Conservation (phyloP, 2,797 vertebrate species). For the Syndactyla subalaris region DNA sequence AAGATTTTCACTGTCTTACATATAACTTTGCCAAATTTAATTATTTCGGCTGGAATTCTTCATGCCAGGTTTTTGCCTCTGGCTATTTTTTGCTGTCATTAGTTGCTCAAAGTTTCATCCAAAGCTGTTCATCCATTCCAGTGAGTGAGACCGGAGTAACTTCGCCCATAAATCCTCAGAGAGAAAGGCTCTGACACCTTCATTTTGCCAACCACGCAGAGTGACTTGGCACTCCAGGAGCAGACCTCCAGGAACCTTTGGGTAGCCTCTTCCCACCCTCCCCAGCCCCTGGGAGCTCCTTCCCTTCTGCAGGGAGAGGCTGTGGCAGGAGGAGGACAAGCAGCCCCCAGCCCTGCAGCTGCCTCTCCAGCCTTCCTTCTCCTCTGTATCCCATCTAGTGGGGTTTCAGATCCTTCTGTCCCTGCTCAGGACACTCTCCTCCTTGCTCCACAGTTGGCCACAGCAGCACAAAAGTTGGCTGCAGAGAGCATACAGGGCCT, state of each 20-base stretch:
- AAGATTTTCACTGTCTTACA: not conserved
- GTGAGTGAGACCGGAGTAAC: not conserved
- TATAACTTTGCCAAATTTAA: conserved; percentile 1
- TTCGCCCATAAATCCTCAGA: not conserved
- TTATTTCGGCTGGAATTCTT: conserved; percentile 15
- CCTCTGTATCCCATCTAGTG: not conserved
- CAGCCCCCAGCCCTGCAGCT: not conserved
- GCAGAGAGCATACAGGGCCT: not conserved
- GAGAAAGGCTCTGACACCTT: not conserved
- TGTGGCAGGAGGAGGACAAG: not conserved
- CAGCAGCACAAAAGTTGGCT: not conserved
- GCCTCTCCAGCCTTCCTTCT: not conserved
- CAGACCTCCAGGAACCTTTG: not conserved
- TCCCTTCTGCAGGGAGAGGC: not conserved
- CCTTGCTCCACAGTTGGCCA: not conserved
- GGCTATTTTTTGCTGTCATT: not conserved
- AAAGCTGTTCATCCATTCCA: not conserved
- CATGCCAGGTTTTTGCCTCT: not conserved
- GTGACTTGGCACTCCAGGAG: not conserved
- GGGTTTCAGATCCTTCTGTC: not conserved
- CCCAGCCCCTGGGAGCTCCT: not conserved
- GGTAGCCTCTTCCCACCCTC: not conserved
- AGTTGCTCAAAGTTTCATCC: not conserved
- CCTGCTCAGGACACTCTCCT: not conserved
- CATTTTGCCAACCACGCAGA: accelerated